These are phyloP conservation scores for Drosophila ezoana DNA, from an alignment of 2,888 invertebrate genomes.

Conservation along the genomic window DNA sequence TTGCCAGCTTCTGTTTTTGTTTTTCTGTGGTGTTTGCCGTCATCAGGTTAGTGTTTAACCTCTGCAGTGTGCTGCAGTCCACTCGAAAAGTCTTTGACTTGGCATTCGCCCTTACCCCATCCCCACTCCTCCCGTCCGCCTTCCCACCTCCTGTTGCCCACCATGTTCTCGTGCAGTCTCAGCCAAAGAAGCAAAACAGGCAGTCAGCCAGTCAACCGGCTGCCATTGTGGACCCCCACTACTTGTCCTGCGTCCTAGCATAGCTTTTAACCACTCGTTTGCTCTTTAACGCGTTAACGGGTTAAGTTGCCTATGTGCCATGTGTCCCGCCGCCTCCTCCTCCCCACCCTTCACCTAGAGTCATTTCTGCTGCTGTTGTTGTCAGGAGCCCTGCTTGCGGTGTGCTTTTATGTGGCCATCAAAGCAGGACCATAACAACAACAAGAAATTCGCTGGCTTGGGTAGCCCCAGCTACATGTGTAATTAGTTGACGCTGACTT, in stretches of 20 bases:
- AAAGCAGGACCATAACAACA: conserved; percentile 44
- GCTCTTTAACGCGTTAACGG: conserved; percentile 81
- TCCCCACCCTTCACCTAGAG: not conserved
- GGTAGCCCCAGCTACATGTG: conserved; percentile 31
- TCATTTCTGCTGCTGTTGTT: conserved; percentile 15
- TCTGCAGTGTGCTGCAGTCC: conserved; percentile 76
- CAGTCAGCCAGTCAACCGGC: conserved; percentile 57
- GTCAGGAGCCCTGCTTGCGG: conserved; percentile 35
- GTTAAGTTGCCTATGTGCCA: conserved; percentile 75
- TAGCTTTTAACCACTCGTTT: conserved; percentile 74
- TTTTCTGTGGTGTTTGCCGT: conserved; percentile 47
- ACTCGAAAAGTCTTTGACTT: conserved; percentile 80
- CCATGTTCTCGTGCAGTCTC: conserved; percentile 28
- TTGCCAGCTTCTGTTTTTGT: conserved; percentile 28
- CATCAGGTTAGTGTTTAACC: conserved; percentile 73
- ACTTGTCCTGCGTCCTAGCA: conserved; percentile 36
- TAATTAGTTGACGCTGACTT: conserved; percentile 59
- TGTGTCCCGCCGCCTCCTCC: conserved; percentile 3
- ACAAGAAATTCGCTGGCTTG: conserved; percentile 2
- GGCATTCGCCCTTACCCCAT: conserved; percentile 24
- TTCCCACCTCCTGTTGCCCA: not conserved
- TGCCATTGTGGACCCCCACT: conserved; percentile 17
- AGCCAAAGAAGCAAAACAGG: conserved; percentile 45
- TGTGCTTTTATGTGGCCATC: conserved; percentile 47
- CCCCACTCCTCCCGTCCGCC: not conserved